Base-by-base conservation (phyloP, 1,140 invertebrate species). In the Nephotettix cincticeps region DNA sequence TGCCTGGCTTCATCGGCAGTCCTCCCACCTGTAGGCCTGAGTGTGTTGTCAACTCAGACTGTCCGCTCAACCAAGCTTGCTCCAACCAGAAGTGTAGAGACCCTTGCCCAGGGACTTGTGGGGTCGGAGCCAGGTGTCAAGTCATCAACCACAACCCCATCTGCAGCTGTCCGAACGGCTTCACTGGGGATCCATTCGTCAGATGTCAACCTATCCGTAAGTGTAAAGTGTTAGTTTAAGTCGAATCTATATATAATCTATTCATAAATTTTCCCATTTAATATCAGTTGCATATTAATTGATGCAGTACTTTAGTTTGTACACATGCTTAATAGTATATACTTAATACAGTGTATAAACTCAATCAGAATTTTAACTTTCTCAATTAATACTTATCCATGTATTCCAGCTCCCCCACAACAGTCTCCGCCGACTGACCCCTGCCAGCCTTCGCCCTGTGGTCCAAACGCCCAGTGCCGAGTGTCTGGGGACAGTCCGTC, bases 121-220 rank as follows among this genome's bases (percentile, higher is more conserved):
- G 88, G 14, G 71, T 76, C n/a, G 77, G 80, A 67, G 82, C 83
- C 23, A 75, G 78, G 11, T 84, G 83, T 66, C 70, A 77, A 77
- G 87, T 89, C 36, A 83, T 85, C 11, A 87, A 88, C 80, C 89
- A 90, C 76, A 82, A 86, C 73, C 86, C 89, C 32, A 87, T 88
- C 76, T 84, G 82, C 73, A 74, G 72, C 45, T 82, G 80, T 72
- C 72, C 77, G 28, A 75, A 78, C 28, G 76, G 79, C 13, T 81
- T 78, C 69, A 78, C 76, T 43, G 83, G 82, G 54, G 74, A 84
- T 64, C 78, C 81, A 21, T 75, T 77, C 64, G 69, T 69, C 19
- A 75, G 78, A 45, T 83, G 81, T 68, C 13, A 54, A 71, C 58
- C 65, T 30, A 28, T 54, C 45, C 61, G 47, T 51, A 51, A 51